These are phyloP conservation scores for Corbicula japonica DNA, from an alignment of 2,888 invertebrate genomes.

Conservation along the genomic window DNA sequence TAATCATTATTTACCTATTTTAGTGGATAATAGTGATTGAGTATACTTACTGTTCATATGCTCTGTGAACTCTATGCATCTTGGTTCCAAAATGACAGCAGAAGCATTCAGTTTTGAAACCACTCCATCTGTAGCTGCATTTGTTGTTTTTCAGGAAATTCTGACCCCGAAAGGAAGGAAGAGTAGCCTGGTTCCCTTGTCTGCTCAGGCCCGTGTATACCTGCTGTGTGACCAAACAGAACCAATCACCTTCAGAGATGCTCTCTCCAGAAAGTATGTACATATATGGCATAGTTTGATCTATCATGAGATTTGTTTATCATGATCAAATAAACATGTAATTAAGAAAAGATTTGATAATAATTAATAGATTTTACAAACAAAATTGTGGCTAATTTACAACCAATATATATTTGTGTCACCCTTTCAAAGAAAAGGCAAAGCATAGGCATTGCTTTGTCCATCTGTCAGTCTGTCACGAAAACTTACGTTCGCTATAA, in stretches of 20 bases:
- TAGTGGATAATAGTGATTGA: too few relatives aligned
- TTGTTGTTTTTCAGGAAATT: slow-evolving; percentile 64
- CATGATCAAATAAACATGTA: not conserved
- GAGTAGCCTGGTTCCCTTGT: slow-evolving; percentile 45
- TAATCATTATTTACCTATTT: too few relatives aligned
- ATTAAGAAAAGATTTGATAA: not conserved
- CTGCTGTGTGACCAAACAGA: slow-evolving; percentile 76
- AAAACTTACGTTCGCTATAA: too few relatives aligned
- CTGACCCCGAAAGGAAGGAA: slow-evolving; percentile 71
- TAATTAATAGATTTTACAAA: not conserved
- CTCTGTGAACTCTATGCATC: too few relatives aligned
- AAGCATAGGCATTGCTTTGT: not conserved
- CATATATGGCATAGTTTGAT: not conserved
- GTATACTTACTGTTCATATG: too few relatives aligned
- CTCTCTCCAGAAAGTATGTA: slow-evolving; percentile 73
- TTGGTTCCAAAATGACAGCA: too few relatives aligned
- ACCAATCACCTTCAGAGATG: slow-evolving; percentile 70
- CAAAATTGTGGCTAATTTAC: not conserved
- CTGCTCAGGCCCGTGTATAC: slow-evolving; percentile 70
- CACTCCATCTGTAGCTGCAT: too few relatives aligned
- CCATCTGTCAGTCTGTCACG: too few relatives aligned
- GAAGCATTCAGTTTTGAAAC: too few relatives aligned
- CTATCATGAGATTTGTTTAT: not conserved
- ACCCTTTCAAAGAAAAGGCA: not conserved
- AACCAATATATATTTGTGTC: not conserved